A percentile compares a stretch with the other conserved stretches of the same genome.
Conservation (phyloP, 2,797 vertebrate species). For the Lagodon rhomboides region DNA sequence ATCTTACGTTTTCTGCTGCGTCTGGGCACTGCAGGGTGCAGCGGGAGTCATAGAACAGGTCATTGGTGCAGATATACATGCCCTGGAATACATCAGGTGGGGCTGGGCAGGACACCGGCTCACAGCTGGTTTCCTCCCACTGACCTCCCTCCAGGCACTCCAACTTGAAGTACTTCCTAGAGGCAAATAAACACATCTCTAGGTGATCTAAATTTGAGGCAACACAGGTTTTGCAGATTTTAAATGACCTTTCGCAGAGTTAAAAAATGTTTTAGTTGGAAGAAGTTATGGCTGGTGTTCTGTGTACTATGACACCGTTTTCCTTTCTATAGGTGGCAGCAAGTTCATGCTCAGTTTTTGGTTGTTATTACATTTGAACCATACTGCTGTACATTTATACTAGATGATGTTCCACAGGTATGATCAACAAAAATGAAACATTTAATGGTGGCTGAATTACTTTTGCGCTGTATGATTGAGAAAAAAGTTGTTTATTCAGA, state of each 20-base stretch:
- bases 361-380: background rate
- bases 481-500: background rate
- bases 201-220: background rate
- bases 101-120: slow-evolving; percentile 89
- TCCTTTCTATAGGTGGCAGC: background rate
- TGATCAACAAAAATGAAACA: background rate
- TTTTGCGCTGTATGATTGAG: background rate
- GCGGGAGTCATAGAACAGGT: slow-evolving; percentile 88
- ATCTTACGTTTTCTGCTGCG: slow-evolving; percentile 77
- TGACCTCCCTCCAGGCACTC: slow-evolving; percentile 91
- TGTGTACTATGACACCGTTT: background rate
- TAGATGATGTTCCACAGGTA: background rate
- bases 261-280: background rate
- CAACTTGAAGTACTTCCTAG: slow-evolving; percentile 92
- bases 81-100: slow-evolving; percentile 91
- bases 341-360: background rate
- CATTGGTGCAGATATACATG: slow-evolving; percentile 94
- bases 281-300: background rate
- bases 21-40: slow-evolving; percentile 90
- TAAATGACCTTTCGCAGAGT: background rate
- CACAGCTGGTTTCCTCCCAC: slow-evolving; percentile 91
- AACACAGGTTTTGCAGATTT: background rate
- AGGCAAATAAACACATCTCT: slow-evolving; percentile 10
- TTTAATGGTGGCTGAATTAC: slow-evolving; percentile 1
- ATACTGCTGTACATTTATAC: background rate